phyloP scores from a whole-genome alignment of 2,797 vertebrate genomes.

The Sebastes iracundus region DNA sequence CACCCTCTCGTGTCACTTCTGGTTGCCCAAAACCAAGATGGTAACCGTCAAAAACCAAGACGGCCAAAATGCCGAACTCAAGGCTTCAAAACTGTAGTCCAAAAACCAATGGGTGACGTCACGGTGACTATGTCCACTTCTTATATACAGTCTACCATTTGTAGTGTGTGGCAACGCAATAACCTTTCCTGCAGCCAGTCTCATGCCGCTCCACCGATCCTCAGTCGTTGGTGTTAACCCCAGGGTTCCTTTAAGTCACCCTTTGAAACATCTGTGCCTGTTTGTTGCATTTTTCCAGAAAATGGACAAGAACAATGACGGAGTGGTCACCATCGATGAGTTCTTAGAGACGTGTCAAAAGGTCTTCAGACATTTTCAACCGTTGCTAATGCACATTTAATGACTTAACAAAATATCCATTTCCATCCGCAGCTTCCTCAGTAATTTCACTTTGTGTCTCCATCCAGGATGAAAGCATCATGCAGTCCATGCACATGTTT shows the following conservation, averaged over 20 bases:
- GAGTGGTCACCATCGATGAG: conserved; percentile 95
- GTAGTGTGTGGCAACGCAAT: background rate
- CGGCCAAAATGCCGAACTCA: too few species aligned
- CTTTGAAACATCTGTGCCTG: background rate
- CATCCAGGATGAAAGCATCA: conserved; percentile 94
- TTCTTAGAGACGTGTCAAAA: conserved; percentile 96
- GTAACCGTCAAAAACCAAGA: accelerated
- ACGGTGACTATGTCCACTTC: too few species aligned
- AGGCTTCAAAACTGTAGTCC: too few species aligned
- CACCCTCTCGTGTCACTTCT: too few species aligned
- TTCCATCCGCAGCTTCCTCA: background rate
- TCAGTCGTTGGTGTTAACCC: background rate
- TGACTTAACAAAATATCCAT: background rate
- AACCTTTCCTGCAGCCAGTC: background rate
- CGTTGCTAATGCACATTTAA: background rate
- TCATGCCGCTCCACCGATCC: background rate
- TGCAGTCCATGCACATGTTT: conserved; percentile 98
- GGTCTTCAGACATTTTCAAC: conserved; percentile 16
- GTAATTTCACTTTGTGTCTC: background rate
- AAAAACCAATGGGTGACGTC: too few species aligned
- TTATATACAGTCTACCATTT: background rate
- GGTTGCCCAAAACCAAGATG: too few species aligned
- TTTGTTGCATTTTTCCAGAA: conserved; percentile 82
- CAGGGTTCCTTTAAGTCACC: background rate
- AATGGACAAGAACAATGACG: conserved; percentile 97